Evolutionary conservation across 2,888 invertebrate species (phyloP).

Genomic region (Drosophila atripex): DNA sequence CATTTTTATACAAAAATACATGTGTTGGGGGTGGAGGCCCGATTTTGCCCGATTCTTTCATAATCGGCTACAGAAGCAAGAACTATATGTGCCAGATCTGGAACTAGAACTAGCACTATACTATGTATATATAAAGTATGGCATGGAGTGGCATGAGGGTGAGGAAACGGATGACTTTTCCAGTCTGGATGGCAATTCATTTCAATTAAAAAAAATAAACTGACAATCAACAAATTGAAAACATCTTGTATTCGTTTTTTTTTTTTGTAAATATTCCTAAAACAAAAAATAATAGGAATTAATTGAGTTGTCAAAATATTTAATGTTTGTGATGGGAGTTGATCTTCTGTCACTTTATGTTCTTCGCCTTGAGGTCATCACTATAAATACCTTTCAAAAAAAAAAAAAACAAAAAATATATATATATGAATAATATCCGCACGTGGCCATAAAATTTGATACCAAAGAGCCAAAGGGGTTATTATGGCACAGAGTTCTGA

Average conservation of each 20-base stretch:
- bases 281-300: too few species aligned
- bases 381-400: slow-evolving; percentile 57
- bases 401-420: too few species aligned
- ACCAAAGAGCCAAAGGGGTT: slow-evolving; percentile 18
- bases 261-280: too few species aligned
- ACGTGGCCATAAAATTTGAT: slow-evolving; percentile 30
- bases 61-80: slow-evolving; percentile 28
- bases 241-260: too few species aligned
- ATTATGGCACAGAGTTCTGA: not conserved
- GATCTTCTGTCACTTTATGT: slow-evolving; percentile 12
- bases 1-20: slow-evolving; percentile 9
- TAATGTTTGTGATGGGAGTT: not conserved
- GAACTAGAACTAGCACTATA: too few species aligned
- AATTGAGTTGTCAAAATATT: slow-evolving; percentile 18
- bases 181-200: slow-evolving; percentile 28
- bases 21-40: not conserved
- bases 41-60: slow-evolving; percentile 29
- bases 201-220: slow-evolving; percentile 42
- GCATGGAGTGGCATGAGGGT: too few species aligned
- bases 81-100: too few species aligned
- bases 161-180: too few species aligned
- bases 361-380: slow-evolving; percentile 54
- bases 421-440: not conserved
- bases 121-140: too few species aligned
- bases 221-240: slow-evolving; percentile 33